These are phyloP conservation scores for Lathamus discolor DNA, from an alignment of 2,113 vertebrate species.

Conservation along the genomic window DNA sequence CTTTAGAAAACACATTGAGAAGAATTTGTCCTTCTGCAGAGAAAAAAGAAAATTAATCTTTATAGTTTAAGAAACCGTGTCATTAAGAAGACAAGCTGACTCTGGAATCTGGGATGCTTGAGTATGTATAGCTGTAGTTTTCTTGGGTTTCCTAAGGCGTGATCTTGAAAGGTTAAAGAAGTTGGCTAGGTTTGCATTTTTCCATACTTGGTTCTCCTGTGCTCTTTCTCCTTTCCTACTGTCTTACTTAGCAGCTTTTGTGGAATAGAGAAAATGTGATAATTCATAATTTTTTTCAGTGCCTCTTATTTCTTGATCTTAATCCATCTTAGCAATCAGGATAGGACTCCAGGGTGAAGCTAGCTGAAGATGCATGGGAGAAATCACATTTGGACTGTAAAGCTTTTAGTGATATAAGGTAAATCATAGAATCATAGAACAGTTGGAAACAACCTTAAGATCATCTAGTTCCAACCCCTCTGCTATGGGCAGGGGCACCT, in stretches of 20 bases:
- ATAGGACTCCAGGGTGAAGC: neutral
- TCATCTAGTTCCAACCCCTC: neutral
- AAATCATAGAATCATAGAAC: neutral
- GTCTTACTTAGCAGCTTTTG: neutral
- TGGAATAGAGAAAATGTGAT: neutral
- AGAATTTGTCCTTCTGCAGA: neutral
- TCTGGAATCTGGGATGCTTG: neutral
- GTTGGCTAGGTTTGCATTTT: slow-evolving; percentile 6
- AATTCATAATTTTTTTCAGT: neutral
- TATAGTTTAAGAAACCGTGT: neutral
- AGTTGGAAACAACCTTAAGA: neutral
- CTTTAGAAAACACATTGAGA: neutral
- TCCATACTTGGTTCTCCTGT: neutral
- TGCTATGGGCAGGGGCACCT: neutral
- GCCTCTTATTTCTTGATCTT: neutral
- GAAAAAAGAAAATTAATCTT: neutral
- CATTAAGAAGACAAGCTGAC: neutral
- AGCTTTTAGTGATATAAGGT: neutral
- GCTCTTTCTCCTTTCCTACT: neutral
- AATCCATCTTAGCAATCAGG: neutral
- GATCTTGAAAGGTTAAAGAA: neutral
- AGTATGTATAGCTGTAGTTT: neutral
- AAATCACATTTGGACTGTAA: neutral
- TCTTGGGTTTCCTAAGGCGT: neutral
- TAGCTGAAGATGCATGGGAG: neutral